phyloP scores from a whole-genome alignment of 2,113 vertebrate genomes.

The Saccopteryx bilineata region DNA sequence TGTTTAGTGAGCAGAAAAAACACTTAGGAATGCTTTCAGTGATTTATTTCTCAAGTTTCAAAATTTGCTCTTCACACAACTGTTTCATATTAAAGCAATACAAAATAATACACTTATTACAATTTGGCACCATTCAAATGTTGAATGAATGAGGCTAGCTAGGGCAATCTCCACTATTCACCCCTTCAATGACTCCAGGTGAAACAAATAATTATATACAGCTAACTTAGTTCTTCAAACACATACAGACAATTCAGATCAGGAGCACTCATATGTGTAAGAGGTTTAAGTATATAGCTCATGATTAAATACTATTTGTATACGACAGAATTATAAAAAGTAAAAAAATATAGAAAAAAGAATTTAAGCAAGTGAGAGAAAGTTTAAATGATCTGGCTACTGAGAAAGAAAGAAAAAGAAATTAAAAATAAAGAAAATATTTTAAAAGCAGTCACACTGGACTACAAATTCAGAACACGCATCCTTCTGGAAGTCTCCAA shows the following conservation, averaged over 20 bases:
- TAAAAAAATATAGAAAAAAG: not conserved
- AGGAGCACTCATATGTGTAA: not conserved
- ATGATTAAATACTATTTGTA: not conserved
- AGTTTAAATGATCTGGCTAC: not conserved
- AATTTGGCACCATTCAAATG: not conserved
- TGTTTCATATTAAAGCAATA: not conserved
- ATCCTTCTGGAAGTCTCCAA: not conserved
- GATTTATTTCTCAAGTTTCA: conserved; percentile 49
- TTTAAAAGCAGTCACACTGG: not conserved
- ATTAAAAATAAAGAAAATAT: not conserved
- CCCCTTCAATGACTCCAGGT: not conserved
- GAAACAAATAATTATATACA: not conserved
- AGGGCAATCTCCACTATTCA: not conserved
- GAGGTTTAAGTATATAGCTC: not conserved
- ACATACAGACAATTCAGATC: not conserved
- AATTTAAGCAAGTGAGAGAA: not conserved
- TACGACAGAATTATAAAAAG: not conserved
- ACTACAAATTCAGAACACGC: not conserved
- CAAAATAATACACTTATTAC: not conserved
- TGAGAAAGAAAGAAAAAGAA: not conserved
- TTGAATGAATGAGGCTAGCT: not conserved
- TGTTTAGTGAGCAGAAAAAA: not conserved
- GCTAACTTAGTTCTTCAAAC: not conserved
- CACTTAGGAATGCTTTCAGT: not conserved
- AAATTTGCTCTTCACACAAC: not conserved